Conservation (phyloP, 2,888 invertebrate genomes). For the Drosophila robusta region DNA sequence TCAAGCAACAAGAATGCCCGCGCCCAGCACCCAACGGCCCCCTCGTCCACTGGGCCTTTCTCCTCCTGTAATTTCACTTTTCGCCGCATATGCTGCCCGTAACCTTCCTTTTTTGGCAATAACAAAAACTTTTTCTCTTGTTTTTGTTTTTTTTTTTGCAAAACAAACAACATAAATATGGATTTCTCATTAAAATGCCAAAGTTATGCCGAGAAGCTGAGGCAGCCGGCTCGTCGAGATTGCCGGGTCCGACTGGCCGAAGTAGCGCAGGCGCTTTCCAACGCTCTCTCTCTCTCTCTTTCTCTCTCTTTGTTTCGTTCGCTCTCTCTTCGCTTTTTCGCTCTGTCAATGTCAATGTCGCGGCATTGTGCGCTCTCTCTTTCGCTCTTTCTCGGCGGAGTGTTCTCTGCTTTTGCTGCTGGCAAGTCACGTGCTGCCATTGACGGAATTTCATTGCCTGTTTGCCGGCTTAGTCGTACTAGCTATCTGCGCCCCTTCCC, state of each 20-base stretch:
- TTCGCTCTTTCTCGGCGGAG: constrained; percentile 3
- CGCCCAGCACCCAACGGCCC: not conserved
- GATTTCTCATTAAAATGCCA: constrained; percentile 80
- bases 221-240: constrained; percentile 55
- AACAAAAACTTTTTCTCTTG: constrained; percentile 29
- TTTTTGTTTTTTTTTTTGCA: constrained; percentile 61
- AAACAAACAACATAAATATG: constrained; percentile 81
- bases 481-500: not conserved
- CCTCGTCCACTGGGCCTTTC: not conserved
- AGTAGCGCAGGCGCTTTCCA: constrained; percentile 44
- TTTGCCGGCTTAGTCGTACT: constrained; percentile 64
- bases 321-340: constrained; percentile 5
- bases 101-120: constrained; percentile 34
- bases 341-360: constrained; percentile 70
- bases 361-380: constrained; percentile 12
- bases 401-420: constrained; percentile 25
- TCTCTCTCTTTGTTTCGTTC: constrained; percentile 6
- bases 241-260: constrained; percentile 22
- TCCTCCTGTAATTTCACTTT: constrained; percentile 70
- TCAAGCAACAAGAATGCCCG: constrained; percentile 32
- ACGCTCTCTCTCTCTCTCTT: constrained; percentile 19
- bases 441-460: constrained; percentile 76
- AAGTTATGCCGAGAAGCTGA: constrained; percentile 58
- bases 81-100: constrained; percentile 69
- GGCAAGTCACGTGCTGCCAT: constrained; percentile 75